Conservation (phyloP, 2,797 vertebrate species). For the Austrolebias charrua region DNA sequence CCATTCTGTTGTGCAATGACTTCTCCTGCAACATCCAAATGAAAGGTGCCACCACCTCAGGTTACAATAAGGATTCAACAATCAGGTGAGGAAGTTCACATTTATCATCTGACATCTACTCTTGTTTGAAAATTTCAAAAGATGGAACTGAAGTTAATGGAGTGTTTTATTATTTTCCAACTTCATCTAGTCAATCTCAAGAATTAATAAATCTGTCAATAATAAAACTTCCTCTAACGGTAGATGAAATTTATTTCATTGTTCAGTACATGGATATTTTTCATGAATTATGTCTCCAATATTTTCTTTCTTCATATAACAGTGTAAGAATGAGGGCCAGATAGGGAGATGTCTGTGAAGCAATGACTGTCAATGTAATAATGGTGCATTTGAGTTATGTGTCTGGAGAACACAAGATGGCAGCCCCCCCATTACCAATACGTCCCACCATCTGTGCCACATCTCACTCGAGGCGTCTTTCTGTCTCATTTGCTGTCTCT, state of each 20-base stretch:
- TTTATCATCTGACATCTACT: constrained; percentile 33
- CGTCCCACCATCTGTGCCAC: constrained; percentile 73
- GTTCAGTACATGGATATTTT: constrained; percentile 55
- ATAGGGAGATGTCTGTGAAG: constrained; percentile 68
- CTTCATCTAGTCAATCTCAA: constrained; percentile 44
- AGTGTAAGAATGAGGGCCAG: constrained; percentile 47
- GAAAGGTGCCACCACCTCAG: constrained; percentile 27
- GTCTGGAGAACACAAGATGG: constrained; percentile 62
- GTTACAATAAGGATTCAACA: constrained; percentile 29
- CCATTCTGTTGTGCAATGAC: background rate
- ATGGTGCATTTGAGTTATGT: constrained; percentile 70
- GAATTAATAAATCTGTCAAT: constrained; percentile 72
- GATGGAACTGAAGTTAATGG: constrained; percentile 64
- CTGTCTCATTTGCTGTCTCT: constrained; percentile 39
- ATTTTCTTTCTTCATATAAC: constrained; percentile 7
- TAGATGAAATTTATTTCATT: constrained; percentile 52
- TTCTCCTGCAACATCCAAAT: constrained; percentile 4
- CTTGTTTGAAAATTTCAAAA: constrained; percentile 46
- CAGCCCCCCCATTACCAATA: constrained; percentile 48
- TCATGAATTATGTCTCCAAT: constrained; percentile 40
- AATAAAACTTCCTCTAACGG: constrained; percentile 52
- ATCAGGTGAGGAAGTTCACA: constrained; percentile 15
- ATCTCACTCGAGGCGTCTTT: constrained; percentile 52
- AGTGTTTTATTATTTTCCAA: constrained; percentile 65
- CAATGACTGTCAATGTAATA: constrained; percentile 71